Evolutionary conservation across 2,888 invertebrate species (phyloP), one percentile per base, ranked within the genome.

Genomic region (Mesochorus sp.): DNA sequence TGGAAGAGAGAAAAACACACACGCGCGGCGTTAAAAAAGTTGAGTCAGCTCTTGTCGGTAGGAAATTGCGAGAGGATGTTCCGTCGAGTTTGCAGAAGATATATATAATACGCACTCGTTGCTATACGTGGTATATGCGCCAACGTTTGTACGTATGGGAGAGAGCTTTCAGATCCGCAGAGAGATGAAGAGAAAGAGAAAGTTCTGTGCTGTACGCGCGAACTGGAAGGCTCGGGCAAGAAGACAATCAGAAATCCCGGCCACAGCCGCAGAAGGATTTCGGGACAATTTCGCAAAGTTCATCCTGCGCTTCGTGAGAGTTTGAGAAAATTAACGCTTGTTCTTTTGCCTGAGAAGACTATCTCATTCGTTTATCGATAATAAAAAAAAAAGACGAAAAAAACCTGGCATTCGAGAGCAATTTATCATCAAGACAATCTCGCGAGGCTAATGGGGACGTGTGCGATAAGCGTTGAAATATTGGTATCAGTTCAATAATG

Each of bases 41-140:
- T 80, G 79, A 81, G 82, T 82, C 82, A 82, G 82, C 82, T 81
- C 76, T 80, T 76, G 67, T 79, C 64, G 66, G 64, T 47, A 21
- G 64, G 76, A 76, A 75, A 82, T 81, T 82, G 80, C 74, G 64
- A 74, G 70, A 74, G 73, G 68, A 73, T n/a, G n/a, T 74, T 78
- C 59, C 42, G 55, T 76, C 42, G 64, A 78, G 68, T 77, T 49
- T 72, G 66, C 61, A 61, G 34, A 42, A 42, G 51, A 42, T 17
- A 24, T 47, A 47, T 28, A 61, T 44, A 61, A 31, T 53, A 59
- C 70, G 59, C 57, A 61, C 64, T 71, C n/a, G n/a, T 51, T 53
- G 17, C 34, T 47, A 42, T 6, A 34, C 4, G n/a, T 12, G 5
- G 26, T 39, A 26, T 37, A 17, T 51, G 66, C 39, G n/a, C n/a